These are phyloP conservation scores for Neria commutata DNA, from an alignment of 2,888 invertebrate genomes.

Conservation along the genomic window DNA sequence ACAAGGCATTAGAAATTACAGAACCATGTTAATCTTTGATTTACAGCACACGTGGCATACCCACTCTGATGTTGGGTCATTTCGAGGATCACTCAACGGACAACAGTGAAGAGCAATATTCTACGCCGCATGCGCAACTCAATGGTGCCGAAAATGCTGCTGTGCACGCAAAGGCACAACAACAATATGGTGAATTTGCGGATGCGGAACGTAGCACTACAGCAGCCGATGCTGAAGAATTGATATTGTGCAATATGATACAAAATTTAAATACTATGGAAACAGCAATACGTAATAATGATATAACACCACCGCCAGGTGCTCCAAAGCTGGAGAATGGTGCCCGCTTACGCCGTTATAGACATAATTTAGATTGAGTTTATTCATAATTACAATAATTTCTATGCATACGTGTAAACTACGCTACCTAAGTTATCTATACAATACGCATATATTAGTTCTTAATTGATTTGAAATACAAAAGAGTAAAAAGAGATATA, in stretches of 20 bases:
- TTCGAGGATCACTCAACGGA: slow-evolving; percentile 55
- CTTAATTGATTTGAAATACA: too few species aligned
- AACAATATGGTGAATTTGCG: too few species aligned
- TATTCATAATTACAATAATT: slow-evolving; percentile 14
- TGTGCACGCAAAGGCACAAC: neutral
- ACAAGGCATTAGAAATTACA: neutral
- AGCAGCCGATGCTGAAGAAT: slow-evolving; percentile 30
- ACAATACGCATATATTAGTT: too few species aligned
- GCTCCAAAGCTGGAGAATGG: slow-evolving; percentile 61
- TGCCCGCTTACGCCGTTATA: slow-evolving; percentile 60
- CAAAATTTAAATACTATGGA: slow-evolving; percentile 42
- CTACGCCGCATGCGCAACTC: slow-evolving; percentile 20
- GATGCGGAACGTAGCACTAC: slow-evolving; percentile 8
- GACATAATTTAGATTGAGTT: slow-evolving; percentile 59
- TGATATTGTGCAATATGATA: slow-evolving; percentile 33
- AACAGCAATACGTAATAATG: slow-evolving; percentile 43
- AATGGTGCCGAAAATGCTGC: slow-evolving; percentile 17
- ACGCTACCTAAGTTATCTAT: too few species aligned
- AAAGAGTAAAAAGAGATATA: too few species aligned
- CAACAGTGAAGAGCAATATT: slow-evolving; percentile 46
- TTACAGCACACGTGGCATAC: slow-evolving; percentile 62
- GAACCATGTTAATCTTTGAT: neutral
- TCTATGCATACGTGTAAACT: too few species aligned
- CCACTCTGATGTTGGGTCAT: slow-evolving; percentile 61
- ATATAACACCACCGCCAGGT: slow-evolving; percentile 60